These are phyloP conservation scores for Drosophila azteca DNA, from an alignment of 1,140 invertebrate species.

Conservation along the genomic window DNA sequence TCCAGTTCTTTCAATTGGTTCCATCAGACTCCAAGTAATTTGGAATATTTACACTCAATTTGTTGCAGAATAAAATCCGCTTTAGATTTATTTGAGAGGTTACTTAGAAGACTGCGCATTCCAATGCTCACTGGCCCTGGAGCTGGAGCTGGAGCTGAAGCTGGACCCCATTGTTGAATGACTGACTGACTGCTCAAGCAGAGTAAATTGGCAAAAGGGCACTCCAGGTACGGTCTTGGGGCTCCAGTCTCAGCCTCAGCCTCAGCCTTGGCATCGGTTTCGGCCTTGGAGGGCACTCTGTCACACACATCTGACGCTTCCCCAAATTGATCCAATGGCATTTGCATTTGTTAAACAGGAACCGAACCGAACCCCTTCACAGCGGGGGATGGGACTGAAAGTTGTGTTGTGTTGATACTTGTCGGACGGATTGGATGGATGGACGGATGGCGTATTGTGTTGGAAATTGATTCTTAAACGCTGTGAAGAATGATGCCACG, in stretches of 20 bases:
- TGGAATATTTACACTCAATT: no score
- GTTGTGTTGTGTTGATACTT: slow-evolving; percentile 42
- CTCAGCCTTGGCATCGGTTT: no score
- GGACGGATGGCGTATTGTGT: slow-evolving; percentile 46
- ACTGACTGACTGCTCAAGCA: not conserved
- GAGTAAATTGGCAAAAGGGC: not conserved
- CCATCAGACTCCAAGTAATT: no score
- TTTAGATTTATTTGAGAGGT: no score
- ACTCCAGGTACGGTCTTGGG: no score
- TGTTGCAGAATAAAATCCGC: no score
- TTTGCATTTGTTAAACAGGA: slow-evolving; percentile 41
- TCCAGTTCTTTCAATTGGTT: no score
- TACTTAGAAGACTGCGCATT: no score
- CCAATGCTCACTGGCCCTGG: no score
- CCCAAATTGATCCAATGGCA: slow-evolving; percentile 56
- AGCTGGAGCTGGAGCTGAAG: no score
- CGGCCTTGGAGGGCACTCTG: slow-evolving; percentile 14
- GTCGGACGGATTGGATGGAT: slow-evolving; percentile 46
- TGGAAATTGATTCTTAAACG: slow-evolving; percentile 77
- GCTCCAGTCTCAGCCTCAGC: no score
- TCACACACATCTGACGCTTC: slow-evolving; percentile 7
- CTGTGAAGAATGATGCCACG: slow-evolving; percentile 68
- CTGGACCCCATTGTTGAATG: not conserved
- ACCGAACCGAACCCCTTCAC: slow-evolving; percentile 17
- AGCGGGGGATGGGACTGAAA: slow-evolving; percentile 1